Evolutionary conservation across 23 tunicate genomes (phyloP).

Genomic region (Botrylloides violaceus): DNA sequence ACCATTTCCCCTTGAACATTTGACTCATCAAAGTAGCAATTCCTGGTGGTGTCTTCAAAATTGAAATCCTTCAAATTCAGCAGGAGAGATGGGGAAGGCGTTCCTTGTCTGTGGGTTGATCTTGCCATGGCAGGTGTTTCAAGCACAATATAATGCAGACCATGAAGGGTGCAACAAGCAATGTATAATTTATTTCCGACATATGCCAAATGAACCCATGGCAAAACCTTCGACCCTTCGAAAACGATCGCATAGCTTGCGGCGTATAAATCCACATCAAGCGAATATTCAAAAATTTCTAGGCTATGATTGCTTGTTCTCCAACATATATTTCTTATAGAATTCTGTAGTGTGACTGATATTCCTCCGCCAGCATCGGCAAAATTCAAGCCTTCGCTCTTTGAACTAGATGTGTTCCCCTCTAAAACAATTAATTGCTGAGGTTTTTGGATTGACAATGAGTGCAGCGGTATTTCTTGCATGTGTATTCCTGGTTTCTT

Average conservation of each 20-base stretch:
- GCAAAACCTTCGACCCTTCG: slow-evolving; percentile 56
- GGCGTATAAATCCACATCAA: slow-evolving; percentile 28
- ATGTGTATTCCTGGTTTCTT: background rate
- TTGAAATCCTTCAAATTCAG: slow-evolving; percentile 8
- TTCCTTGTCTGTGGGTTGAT: background rate
- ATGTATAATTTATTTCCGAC: slow-evolving; percentile 32
- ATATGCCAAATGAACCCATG: slow-evolving; percentile 39
- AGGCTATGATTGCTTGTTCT: slow-evolving; percentile 40
- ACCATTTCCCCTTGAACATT: slow-evolving; percentile 13
- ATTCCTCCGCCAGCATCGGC: slow-evolving; percentile 40
- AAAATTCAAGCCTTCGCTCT: slow-evolving; percentile 15
- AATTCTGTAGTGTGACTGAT: slow-evolving; percentile 6
- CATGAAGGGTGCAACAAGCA: slow-evolving; percentile 56
- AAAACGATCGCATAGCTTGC: slow-evolving; percentile 33
- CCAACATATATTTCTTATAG: slow-evolving; percentile 28
- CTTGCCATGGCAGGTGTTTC: slow-evolving; percentile 5
- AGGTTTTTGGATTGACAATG: background rate
- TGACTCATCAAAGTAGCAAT: slow-evolving; percentile 39
- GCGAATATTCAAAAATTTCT: slow-evolving; percentile 59
- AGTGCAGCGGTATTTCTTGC: slow-evolving; percentile 12
- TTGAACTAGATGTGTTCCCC: background rate
- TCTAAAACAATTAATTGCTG: background rate
- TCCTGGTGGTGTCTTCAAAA: slow-evolving; percentile 23
- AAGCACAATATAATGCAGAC: slow-evolving; percentile 38
- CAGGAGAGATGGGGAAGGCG: slow-evolving; percentile 33